A percentile compares a stretch with the other conserved stretches of the same genome.
These are phyloP conservation scores for Malurus melanocephalus DNA, from an alignment of 2,113 vertebrate genomes.

Conservation along the genomic window DNA sequence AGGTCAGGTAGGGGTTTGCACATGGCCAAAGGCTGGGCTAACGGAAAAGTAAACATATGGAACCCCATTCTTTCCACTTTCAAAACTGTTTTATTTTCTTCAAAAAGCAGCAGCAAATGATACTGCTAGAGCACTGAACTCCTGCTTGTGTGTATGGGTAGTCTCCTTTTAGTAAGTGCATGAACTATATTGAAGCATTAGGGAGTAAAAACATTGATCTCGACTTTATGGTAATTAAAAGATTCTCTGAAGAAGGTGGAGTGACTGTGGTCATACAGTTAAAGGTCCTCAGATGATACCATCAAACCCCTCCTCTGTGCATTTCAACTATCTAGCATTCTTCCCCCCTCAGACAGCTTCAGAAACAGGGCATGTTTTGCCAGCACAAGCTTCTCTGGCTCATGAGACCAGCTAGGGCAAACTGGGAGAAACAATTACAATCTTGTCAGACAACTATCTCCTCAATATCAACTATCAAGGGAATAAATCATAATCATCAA, in stretches of 20 bases:
- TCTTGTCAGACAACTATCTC: background rate
- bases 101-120: background rate
- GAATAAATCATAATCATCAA: background rate
- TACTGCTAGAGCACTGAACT: background rate
- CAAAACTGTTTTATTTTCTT: background rate
- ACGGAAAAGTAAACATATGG: background rate
- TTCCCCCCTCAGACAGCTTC: background rate
- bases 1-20: background rate
- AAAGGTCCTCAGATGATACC: background rate
- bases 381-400: background rate
- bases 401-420: background rate
- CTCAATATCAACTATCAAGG: conserved; percentile 13
- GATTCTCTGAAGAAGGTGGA: background rate
- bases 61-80: background rate
- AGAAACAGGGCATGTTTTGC: background rate
- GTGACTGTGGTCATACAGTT: background rate
- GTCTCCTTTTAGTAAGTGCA: background rate
- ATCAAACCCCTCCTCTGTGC: background rate
- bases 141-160: background rate
- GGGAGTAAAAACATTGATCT: background rate
- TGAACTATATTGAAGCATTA: background rate
- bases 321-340: background rate
- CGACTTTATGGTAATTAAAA: background rate
- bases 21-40: background rate
- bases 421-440: background rate